Conservation (phyloP, 2,888 invertebrate species). For the Ypsolopha scabrella region DNA sequence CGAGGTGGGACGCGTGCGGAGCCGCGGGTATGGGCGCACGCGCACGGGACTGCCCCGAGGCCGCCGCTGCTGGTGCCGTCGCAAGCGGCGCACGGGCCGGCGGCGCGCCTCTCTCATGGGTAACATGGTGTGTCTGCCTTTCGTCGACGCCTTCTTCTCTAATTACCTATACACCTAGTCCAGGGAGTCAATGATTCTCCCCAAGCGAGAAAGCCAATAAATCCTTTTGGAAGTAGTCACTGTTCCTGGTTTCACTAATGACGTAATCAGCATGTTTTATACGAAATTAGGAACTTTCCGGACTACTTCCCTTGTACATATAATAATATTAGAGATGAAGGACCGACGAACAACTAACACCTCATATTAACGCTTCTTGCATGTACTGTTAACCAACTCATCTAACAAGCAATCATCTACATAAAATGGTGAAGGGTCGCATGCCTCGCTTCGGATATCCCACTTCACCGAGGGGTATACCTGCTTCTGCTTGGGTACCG, state of each 20-base stretch:
- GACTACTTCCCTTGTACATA: neutral
- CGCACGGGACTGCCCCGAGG: slow-evolving; percentile 13
- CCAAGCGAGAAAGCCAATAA: neutral
- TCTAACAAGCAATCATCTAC: slow-evolving; percentile 14
- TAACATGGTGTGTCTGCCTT: slow-evolving; percentile 64
- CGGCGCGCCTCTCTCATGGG: slow-evolving; percentile 59
- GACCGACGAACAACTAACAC: slow-evolving; percentile 44
- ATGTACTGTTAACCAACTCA: slow-evolving; percentile 27
- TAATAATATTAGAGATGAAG: slow-evolving; percentile 32
- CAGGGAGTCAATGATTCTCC: too few relatives aligned
- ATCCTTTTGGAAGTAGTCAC: neutral
- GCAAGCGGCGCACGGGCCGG: slow-evolving; percentile 55
- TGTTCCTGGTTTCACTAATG: neutral
- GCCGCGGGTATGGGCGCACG: slow-evolving; percentile 48
- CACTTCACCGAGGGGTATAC: neutral
- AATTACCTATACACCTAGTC: neutral
- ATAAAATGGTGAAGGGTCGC: neutral
- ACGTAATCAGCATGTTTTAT: neutral
- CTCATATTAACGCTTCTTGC: slow-evolving; percentile 59
- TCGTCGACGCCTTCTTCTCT: slow-evolving; percentile 44
- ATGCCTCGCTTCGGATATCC: neutral
- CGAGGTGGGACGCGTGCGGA: slow-evolving; percentile 42
- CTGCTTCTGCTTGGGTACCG: neutral
- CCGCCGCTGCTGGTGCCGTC: slow-evolving; percentile 57
- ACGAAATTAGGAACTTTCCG: neutral